Evolutionary conservation across 2,797 vertebrate genomes (phyloP).

Genomic region (Saxicola maurus): DNA sequence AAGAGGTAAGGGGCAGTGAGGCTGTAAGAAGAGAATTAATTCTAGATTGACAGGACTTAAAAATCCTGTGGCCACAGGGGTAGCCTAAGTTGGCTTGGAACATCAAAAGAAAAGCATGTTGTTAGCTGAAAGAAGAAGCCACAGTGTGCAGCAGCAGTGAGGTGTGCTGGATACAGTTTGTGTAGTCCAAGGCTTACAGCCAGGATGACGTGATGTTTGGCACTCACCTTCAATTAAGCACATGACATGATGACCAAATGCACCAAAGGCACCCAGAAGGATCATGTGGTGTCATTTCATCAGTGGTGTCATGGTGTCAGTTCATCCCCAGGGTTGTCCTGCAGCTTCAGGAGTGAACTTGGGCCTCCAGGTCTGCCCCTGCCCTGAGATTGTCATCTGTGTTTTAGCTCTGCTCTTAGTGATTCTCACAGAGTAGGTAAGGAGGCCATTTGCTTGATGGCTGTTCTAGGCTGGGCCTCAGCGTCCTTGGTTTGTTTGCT

Average conservation of each 20-base stretch:
- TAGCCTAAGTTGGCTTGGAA: background rate
- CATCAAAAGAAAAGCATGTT: background rate
- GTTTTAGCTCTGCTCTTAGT: fast-evolving
- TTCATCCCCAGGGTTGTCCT: background rate
- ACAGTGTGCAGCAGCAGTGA: background rate
- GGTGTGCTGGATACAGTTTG: background rate
- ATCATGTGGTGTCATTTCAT: fast-evolving
- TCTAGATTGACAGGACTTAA: background rate
- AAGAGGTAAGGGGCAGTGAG: background rate
- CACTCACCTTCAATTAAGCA: background rate
- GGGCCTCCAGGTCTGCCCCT: fast-evolving
- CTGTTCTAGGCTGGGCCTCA: background rate
- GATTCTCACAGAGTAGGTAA: background rate
- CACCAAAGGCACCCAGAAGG: background rate
- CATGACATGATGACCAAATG: background rate
- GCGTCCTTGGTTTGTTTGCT: background rate
- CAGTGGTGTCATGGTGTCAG: background rate
- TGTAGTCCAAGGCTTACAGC: background rate
- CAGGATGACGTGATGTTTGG: background rate
- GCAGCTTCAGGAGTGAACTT: fast-evolving
- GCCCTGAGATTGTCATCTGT: fast-evolving
- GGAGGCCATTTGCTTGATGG: background rate
- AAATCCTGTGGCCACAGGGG: background rate
- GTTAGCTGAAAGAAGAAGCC: background rate
- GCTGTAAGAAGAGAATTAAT: background rate